Percentiles rank a stretch among this genome's conserved stretches.
These are phyloP conservation scores for Harpagoxenus sublaevis DNA, from an alignment of 2,888 invertebrate genomes.

Conservation along the genomic window DNA sequence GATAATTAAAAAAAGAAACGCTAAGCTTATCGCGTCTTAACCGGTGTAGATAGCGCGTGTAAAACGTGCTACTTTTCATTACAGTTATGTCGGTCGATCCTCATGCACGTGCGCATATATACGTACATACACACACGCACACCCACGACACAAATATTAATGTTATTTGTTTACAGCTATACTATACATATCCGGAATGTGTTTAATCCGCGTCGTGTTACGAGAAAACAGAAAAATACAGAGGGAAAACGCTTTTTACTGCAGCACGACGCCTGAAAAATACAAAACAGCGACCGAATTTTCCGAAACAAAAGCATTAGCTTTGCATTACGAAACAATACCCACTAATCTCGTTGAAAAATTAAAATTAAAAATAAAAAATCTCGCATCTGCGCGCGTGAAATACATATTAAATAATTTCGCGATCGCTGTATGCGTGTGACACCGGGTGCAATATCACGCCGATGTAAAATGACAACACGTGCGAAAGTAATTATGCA, in stretches of 20 bases:
- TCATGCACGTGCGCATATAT: neutral
- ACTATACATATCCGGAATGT: neutral
- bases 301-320: slow-evolving; percentile 3
- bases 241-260: neutral
- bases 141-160: slow-evolving; percentile 16
- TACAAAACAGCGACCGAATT: neutral
- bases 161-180: slow-evolving; percentile 14
- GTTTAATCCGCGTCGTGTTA: slow-evolving; percentile 21
- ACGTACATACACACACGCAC: neutral
- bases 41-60: neutral
- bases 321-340: slow-evolving; percentile 9
- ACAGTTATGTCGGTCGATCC: neutral
- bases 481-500: slow-evolving; percentile 36
- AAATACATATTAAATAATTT: slow-evolving; percentile 5
- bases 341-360: neutral
- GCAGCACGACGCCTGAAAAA: neutral
- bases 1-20: neutral
- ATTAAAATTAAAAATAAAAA: neutral
- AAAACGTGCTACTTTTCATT: slow-evolving; percentile 16
- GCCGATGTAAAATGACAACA: neutral
- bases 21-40: neutral
- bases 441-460: no score
- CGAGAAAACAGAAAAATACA: neutral
- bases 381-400: neutral
- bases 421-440: neutral